phyloP scores from a whole-genome alignment of 2,888 invertebrate genomes.

The Melanargia galathea region DNA sequence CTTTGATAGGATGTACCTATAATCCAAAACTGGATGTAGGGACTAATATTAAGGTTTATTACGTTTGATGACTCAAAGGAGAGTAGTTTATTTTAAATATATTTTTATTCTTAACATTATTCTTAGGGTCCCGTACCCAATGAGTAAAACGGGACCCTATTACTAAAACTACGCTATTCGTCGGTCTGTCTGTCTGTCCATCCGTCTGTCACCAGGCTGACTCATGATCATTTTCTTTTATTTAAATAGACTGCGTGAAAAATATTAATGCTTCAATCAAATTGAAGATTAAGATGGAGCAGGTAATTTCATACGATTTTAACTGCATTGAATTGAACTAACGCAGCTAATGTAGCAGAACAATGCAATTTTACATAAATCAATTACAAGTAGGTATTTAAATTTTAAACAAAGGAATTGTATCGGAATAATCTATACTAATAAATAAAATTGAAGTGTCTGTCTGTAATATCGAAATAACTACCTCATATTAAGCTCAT shows the following conservation, averaged over 20 bases:
- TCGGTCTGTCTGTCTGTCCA: too few species aligned
- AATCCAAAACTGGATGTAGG: neutral
- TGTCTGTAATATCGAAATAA: too few species aligned
- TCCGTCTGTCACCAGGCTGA: too few species aligned
- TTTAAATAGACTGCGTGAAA: neutral
- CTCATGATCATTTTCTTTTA: neutral
- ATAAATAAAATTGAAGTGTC: too few species aligned
- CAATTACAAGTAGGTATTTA: neutral
- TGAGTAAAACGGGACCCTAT: too few species aligned
- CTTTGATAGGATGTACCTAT: neutral
- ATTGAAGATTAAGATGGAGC: neutral
- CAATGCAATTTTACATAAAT: constrained; percentile 2
- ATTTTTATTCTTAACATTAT: too few species aligned
- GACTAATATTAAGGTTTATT: neutral
- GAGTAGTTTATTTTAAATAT: too few species aligned
- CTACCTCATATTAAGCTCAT: too few species aligned
- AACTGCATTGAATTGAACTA: neutral
- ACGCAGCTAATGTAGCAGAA: neutral
- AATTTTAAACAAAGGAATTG: too few species aligned
- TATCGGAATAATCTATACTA: too few species aligned
- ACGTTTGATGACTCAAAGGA: neutral
- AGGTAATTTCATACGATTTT: neutral
- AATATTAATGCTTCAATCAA: neutral
- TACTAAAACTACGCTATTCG: too few species aligned
- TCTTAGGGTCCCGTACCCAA: too few species aligned